Evolutionary conservation across 2,888 invertebrate species (phyloP), one percentile per base, ranked within the genome.

Genomic region (Ornithoptera alexandrae): DNA sequence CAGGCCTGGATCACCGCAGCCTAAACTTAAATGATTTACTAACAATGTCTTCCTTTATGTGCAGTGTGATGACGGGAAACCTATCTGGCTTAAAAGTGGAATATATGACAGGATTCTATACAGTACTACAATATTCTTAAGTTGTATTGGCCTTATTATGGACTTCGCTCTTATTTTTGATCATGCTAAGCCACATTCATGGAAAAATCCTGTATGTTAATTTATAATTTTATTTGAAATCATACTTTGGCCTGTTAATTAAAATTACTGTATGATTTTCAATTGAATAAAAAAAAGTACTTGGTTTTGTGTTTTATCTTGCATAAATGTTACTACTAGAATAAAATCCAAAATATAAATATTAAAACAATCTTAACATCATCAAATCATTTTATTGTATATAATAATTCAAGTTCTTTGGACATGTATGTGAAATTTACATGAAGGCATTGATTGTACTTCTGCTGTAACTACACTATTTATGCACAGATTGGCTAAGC

Each of bases 401-500:
- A 42, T 42, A 63, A 70, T 65, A 68, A n/a, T 72, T 88, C 93
- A 95, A 73, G 92, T 92, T 84, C 96, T 94, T 88, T 97, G 96
- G 46, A 97, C 97, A 92, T 97, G 96, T 81, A 97, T 97, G 83
- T 97, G 97, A 88, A 98, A 98, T 93, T 97, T 97, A 87, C 97
- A 97, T 7, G 96, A 96, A 36, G 99, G 98, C 95, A 99, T 96
- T 63, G 95, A 94, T 79, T 97, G 96, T 18, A 98, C 96, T 92
- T 99, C 98, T 6, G 98, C 98, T 20, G 98, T 99, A 1, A 99
- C 99, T 67, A 98, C 95, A 84, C 98, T 97, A 79, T 96, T 96
- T 73, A 98, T 96, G 71, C 98, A 98, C 72, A 99, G 94, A 92
- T 99, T 99, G 22, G 98, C 97, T 73, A 99, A 92, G 63, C 98